These are phyloP conservation scores for Blera fallax DNA, from an alignment of 2,888 invertebrate genomes.

Conservation along the genomic window DNA sequence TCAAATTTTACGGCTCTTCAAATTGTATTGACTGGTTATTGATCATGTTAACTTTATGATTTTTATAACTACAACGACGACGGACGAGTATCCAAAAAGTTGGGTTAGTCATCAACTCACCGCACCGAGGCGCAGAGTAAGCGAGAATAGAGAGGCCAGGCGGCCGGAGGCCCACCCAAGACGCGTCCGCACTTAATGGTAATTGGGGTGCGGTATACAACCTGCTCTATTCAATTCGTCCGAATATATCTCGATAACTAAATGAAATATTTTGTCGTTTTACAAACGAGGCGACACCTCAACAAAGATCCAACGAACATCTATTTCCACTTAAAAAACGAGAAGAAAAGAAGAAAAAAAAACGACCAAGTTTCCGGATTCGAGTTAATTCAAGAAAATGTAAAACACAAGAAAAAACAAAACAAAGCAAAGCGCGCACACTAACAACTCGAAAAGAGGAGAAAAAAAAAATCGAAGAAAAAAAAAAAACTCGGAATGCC, in stretches of 20 bases:
- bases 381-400: conserved; percentile 71
- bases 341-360: conserved; percentile 17
- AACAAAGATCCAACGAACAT: conserved; percentile 69
- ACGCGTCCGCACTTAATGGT: conserved; percentile 67
- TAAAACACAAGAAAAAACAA: conserved; percentile 65
- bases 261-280: conserved; percentile 73
- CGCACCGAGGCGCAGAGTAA: not conserved
- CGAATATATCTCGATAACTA: conserved; percentile 63
- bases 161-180: conserved; percentile 67
- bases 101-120: conserved; percentile 63
- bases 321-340: conserved; percentile 69
- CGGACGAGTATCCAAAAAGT: conserved; percentile 16
- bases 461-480: not conserved
- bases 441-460: not conserved
- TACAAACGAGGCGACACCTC: conserved; percentile 73
- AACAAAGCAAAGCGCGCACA: conserved; percentile 64
- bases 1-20: conserved; percentile 66
- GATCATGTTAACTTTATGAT: conserved; percentile 65
- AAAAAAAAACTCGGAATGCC: conserved; percentile 56
- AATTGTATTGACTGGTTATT: conserved; percentile 68
- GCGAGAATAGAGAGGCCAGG: conserved; percentile 44
- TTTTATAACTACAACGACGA: conserved; percentile 47
- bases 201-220: conserved; percentile 73
- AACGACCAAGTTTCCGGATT: conserved; percentile 68
- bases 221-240: conserved; percentile 65